phyloP scores from a whole-genome alignment of 2,113 vertebrate species.

The Genyomyrus donnyi region DNA sequence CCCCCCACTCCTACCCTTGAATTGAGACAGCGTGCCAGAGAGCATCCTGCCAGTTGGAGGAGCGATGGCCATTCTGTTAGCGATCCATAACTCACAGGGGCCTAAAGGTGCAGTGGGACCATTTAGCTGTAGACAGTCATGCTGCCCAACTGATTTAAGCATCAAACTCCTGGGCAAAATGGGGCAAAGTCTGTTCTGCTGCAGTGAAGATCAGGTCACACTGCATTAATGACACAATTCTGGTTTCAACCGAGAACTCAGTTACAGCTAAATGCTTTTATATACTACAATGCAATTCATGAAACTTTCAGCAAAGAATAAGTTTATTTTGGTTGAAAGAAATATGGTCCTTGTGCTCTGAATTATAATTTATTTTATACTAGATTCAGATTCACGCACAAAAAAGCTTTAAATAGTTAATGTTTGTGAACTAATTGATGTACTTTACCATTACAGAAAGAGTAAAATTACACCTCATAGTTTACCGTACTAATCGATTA shows the following conservation, averaged over 20 bases:
- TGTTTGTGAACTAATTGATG: background rate
- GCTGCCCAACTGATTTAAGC: background rate
- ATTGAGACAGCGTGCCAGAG: background rate
- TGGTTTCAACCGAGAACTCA: background rate
- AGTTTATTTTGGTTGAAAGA: background rate
- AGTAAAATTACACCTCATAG: background rate
- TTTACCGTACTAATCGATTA: background rate
- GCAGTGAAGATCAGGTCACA: background rate
- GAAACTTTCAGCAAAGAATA: background rate
- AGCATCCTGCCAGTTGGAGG: background rate
- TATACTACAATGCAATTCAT: background rate
- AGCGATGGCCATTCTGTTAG: background rate
- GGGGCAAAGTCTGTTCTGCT: background rate
- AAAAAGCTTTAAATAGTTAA: background rate
- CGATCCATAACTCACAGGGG: background rate
- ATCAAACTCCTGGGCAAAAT: background rate
- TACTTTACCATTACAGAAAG: background rate
- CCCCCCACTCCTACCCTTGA: background rate
- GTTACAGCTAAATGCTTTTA: background rate
- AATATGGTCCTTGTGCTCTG: background rate
- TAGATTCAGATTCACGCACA: background rate
- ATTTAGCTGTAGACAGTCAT: background rate
- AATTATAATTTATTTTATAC: background rate
- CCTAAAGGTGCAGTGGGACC: background rate
- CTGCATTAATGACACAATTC: background rate